These are phyloP conservation scores for Mallateleia sp. DNA, from an alignment of 2,888 invertebrate genomes.

Conservation along the genomic window DNA sequence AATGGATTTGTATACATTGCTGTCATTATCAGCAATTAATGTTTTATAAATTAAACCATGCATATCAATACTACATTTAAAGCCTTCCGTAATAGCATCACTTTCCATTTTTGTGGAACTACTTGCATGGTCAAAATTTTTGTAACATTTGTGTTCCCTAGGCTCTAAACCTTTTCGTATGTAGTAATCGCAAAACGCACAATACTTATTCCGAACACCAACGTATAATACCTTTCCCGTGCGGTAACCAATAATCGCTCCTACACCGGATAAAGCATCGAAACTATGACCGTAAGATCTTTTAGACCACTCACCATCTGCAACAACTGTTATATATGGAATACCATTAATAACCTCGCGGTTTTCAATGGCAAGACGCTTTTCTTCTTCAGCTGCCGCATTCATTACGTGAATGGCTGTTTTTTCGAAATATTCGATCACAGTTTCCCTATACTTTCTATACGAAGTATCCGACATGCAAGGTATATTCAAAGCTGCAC, in stretches of 20 bases:
- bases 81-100: conserved; percentile 76
- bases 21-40: neutral
- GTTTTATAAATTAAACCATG: neutral
- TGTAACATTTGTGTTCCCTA: conserved; percentile 38
- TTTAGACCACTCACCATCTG: conserved; percentile 58
- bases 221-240: conserved; percentile 79
- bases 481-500: neutral
- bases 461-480: neutral
- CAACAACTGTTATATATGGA: conserved; percentile 19
- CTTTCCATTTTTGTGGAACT: conserved; percentile 83
- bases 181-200: conserved; percentile 39
- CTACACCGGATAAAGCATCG: conserved; percentile 59
- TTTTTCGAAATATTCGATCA: neutral
- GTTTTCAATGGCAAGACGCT: conserved; percentile 36
- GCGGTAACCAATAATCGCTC: conserved; percentile 52
- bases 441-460: neutral
- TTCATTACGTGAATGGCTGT: conserved; percentile 33
- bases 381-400: conserved; percentile 52
- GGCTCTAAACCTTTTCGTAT: neutral
- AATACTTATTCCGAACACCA: conserved; percentile 68
- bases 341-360: conserved; percentile 33
- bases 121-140: conserved; percentile 32
- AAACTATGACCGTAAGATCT: conserved; percentile 52
- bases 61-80: conserved; percentile 65
- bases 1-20: conserved; percentile 8